Conservation (phyloP, 2,113 vertebrate species). For the Lamprotornis superbus region DNA sequence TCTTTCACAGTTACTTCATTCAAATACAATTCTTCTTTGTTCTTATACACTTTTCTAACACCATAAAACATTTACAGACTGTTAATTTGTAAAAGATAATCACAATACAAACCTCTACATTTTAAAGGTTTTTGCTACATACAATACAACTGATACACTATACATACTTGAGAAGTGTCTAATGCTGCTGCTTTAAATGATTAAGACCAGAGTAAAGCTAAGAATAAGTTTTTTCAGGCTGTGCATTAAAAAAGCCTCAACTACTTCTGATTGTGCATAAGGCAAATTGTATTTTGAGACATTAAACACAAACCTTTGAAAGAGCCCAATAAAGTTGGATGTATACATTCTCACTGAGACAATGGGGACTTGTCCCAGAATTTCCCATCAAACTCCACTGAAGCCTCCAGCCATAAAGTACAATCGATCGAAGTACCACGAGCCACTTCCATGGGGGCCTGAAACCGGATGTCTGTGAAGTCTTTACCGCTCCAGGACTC, state of each 20-base stretch:
- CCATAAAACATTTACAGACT: neutral
- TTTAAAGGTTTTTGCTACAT: slow-evolving; percentile 28
- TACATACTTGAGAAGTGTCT: neutral
- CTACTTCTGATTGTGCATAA: slow-evolving; percentile 6
- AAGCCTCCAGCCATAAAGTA: neutral
- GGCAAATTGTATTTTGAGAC: neutral
- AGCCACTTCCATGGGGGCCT: neutral
- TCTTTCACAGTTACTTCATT: slow-evolving; percentile 40
- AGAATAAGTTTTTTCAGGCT: neutral
- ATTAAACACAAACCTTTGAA: neutral
- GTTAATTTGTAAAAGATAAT: neutral
- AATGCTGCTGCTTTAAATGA: slow-evolving; percentile 29
- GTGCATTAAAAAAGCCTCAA: neutral
- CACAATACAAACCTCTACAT: neutral
- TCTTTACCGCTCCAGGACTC: neutral
- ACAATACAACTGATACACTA: neutral
- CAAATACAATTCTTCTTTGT: slow-evolving; percentile 24
- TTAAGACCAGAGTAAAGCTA: slow-evolving; percentile 9
- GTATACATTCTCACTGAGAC: neutral
- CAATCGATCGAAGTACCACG: neutral
- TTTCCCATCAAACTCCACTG: neutral
- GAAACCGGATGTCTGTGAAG: neutral
- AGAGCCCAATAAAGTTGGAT: neutral
- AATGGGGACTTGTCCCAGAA: neutral
- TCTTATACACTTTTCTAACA: neutral